Evolutionary conservation across 1,140 invertebrate genomes (phyloP).

Genomic region (Orchesella cincta): DNA sequence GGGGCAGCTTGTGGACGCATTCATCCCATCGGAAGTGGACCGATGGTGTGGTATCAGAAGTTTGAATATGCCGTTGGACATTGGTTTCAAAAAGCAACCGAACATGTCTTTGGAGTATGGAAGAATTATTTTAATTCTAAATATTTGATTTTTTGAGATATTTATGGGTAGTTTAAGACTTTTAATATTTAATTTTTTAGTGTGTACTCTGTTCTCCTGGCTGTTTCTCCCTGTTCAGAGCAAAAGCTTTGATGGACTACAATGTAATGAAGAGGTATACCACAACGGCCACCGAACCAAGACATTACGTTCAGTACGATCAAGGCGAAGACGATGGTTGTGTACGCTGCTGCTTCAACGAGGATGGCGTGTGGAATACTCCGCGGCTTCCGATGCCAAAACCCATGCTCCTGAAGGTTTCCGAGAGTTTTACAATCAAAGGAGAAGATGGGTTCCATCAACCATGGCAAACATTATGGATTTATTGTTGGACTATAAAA

Average conservation of each 20-base stretch:
- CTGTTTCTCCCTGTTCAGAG: constrained; percentile 65
- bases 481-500: constrained; percentile 60
- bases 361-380: constrained; percentile 68
- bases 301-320: constrained; percentile 48
- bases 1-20: constrained; percentile 62
- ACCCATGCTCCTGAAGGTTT: constrained; percentile 67
- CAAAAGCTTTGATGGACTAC: constrained; percentile 65
- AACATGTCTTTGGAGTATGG: constrained; percentile 64
- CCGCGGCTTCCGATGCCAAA: constrained; percentile 65
- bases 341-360: constrained; percentile 67
- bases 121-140: too few species aligned
- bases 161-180: background rate
- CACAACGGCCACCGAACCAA: constrained; percentile 60
- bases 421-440: constrained; percentile 67
- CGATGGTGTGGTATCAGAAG: constrained; percentile 68
- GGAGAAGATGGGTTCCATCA: constrained; percentile 67
- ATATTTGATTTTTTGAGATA: background rate
- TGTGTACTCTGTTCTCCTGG: constrained; percentile 68
- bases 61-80: constrained; percentile 69
- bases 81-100: constrained; percentile 70
- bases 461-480: constrained; percentile 71
- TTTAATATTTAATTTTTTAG: background rate
- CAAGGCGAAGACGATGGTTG: constrained; percentile 68
- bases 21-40: constrained; percentile 52
- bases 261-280: constrained; percentile 66